A percentile compares a stretch with the other conserved stretches of the same genome.
Conservation (phyloP, 2,113 vertebrate species). For the Himantopus leucocephalus region DNA sequence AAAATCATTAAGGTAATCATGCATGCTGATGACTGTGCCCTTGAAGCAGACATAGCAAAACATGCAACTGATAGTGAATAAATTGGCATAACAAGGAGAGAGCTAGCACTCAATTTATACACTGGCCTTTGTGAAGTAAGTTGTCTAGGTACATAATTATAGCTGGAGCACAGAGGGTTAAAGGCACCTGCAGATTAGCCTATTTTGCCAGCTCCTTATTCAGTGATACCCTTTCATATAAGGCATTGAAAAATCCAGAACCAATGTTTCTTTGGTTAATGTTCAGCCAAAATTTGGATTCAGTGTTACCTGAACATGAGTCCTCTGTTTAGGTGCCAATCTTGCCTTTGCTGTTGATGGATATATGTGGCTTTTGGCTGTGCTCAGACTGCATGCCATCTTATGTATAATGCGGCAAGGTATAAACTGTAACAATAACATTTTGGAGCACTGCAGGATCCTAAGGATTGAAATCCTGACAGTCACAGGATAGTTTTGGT, state of each 20-base stretch:
- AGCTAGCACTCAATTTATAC: not conserved
- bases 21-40: not conserved
- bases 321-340: not conserved
- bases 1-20: not conserved
- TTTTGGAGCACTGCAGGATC: not conserved
- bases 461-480: not conserved
- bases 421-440: not conserved
- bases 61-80: not conserved
- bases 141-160: not conserved
- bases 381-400: not conserved
- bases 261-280: not conserved
- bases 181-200: not conserved
- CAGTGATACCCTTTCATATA: not conserved
- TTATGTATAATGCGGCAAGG: not conserved
- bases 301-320: not conserved
- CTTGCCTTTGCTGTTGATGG: not conserved
- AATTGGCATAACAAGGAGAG: not conserved
- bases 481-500: not conserved
- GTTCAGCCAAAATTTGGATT: not conserved
- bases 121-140: not conserved
- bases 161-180: not conserved
- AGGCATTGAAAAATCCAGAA: not conserved
- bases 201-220: not conserved
- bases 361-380: not conserved
- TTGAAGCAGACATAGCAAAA: not conserved